Conservation (phyloP, 2,113 vertebrate species). For the Prietella phreatophila region DNA sequence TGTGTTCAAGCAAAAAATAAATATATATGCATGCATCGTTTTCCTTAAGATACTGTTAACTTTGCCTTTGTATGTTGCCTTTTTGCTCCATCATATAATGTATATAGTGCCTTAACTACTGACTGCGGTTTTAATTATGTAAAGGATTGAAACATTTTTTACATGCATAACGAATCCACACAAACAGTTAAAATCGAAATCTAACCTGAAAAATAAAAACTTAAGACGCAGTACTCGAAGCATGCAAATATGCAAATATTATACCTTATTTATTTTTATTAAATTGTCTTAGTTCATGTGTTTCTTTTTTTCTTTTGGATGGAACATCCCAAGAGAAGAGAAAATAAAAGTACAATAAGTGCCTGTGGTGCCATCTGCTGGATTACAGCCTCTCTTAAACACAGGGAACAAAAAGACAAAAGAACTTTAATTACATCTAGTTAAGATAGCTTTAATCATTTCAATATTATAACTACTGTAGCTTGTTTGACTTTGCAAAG, state of each 20-base stretch:
- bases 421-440: background rate
- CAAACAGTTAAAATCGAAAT: background rate
- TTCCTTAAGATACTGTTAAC: background rate
- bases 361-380: slow-evolving; percentile 28
- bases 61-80: background rate
- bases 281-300: background rate
- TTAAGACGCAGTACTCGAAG: background rate
- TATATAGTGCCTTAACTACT: slow-evolving; percentile 18
- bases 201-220: background rate
- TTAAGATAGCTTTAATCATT: background rate
- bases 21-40: background rate
- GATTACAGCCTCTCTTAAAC: slow-evolving; percentile 12
- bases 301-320: background rate
- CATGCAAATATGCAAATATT: slow-evolving; percentile 1
- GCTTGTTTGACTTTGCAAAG: background rate
- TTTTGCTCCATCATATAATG: background rate
- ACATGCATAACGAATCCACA: background rate
- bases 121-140: background rate
- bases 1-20: background rate
- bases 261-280: background rate
- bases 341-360: background rate
- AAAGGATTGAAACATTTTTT: background rate
- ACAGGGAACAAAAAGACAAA: background rate
- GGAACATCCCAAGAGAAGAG: background rate
- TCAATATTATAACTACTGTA: background rate